Evolutionary conservation across 2,888 invertebrate species (phyloP).

Genomic region (Pardosa pseudoannulata): DNA sequence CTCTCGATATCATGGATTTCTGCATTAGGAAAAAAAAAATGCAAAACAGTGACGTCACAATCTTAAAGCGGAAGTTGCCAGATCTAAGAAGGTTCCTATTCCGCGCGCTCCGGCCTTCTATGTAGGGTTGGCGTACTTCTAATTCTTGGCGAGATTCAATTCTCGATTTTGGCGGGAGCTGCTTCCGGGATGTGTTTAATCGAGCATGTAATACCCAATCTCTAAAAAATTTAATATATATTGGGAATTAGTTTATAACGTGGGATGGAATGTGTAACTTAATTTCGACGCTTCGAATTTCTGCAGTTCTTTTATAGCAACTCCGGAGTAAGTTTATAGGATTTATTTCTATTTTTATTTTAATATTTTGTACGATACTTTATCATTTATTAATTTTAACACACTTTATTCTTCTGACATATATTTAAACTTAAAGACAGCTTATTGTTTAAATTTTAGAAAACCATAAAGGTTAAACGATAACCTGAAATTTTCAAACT

Average conservation of each 20-base stretch:
- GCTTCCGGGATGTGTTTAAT: not conserved
- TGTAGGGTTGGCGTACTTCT: slow-evolving; percentile 19
- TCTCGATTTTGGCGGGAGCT: not conserved
- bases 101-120: slow-evolving; percentile 42
- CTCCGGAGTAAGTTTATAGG: no score
- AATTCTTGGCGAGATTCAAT: not conserved
- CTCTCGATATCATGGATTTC: slow-evolving; percentile 49
- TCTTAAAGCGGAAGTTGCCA: slow-evolving; percentile 63
- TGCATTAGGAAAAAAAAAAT: slow-evolving; percentile 56
- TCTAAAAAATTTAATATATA: not conserved
- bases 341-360: no score
- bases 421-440: no score
- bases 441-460: no score
- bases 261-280: not conserved
- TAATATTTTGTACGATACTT: no score
- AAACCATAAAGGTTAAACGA: no score
- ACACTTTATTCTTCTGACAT: no score
- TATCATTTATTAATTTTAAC: no score
- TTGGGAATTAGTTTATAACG: not conserved
- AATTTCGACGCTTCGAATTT: not conserved
- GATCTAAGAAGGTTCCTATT: slow-evolving; percentile 56
- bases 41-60: slow-evolving; percentile 50
- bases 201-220: not conserved
- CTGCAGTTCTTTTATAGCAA: no score
- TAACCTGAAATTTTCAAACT: no score